Percentiles rank a stretch among this genome's conserved stretches.
These are phyloP conservation scores for Ispidina picta DNA, from an alignment of 2,797 vertebrate genomes.

Conservation along the genomic window DNA sequence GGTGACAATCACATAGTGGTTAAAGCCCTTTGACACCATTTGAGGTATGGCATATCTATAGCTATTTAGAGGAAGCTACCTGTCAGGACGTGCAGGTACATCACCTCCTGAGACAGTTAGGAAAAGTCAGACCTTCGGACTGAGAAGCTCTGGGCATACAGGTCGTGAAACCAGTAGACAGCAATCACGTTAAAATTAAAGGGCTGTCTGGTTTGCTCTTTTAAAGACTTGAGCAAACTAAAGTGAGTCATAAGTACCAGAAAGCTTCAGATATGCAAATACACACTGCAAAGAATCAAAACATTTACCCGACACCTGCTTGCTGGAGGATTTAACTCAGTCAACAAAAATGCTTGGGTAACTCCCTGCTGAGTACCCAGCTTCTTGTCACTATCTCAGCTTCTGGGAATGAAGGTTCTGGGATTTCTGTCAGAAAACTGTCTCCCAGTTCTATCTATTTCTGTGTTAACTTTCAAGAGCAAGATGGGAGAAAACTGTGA, in stretches of 20 bases:
- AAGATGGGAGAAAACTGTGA: constrained; percentile 64
- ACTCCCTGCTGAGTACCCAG: constrained; percentile 38
- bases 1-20: background rate
- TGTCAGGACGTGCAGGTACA: background rate
- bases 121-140: fast-evolving
- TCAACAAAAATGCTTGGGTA: constrained; percentile 57
- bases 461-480: constrained; percentile 57
- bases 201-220: background rate
- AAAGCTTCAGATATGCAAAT: constrained; percentile 62
- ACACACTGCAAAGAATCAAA: constrained; percentile 53
- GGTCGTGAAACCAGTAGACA: background rate
- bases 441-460: constrained; percentile 47
- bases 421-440: constrained; percentile 68
- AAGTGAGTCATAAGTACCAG: constrained; percentile 25
- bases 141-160: fast-evolving
- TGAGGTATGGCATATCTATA: background rate
- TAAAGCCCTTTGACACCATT: background rate
- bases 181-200: background rate
- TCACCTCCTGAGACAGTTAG: background rate
- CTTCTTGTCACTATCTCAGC: constrained; percentile 47
- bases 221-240: constrained; percentile 15
- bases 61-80: fast-evolving
- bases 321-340: constrained; percentile 50
- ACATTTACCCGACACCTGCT: constrained; percentile 69
- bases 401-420: constrained; percentile 59